Conservation (phyloP, 2,797 vertebrate genomes). For the Sebastes dallii region DNA sequence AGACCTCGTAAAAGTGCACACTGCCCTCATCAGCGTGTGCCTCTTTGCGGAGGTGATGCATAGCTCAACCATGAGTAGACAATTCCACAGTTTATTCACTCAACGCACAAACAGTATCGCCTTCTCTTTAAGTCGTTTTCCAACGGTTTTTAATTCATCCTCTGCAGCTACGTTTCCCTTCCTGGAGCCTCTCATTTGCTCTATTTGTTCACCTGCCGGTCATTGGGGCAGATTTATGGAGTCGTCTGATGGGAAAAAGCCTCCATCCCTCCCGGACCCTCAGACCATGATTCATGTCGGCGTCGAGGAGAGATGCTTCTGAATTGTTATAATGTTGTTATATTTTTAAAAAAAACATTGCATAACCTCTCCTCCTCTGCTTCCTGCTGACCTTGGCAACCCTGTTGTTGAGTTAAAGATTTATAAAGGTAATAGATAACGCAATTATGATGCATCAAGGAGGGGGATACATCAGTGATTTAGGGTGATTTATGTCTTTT, state of each 20-base stretch:
- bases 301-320: slow-evolving; percentile 17
- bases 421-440: slow-evolving; percentile 3
- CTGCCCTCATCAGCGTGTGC: not conserved
- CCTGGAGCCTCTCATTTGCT: slow-evolving; percentile 48
- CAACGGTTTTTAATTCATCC: slow-evolving; percentile 46
- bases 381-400: slow-evolving; percentile 15
- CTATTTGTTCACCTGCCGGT: slow-evolving; percentile 76
- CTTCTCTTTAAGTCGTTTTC: slow-evolving; percentile 54
- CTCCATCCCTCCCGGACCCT: not conserved
- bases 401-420: slow-evolving; percentile 1
- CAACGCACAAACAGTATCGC: slow-evolving; percentile 19
- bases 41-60: slow-evolving; percentile 21
- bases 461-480: slow-evolving; percentile 5
- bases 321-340: slow-evolving; percentile 2
- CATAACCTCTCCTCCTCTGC: slow-evolving; percentile 6
- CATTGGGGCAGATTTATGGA: slow-evolving; percentile 67
- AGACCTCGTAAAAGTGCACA: not conserved
- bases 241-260: slow-evolving; percentile 25
- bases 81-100: slow-evolving; percentile 46
- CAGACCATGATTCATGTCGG: slow-evolving; percentile 30
- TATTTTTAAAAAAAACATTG: slow-evolving; percentile 20
- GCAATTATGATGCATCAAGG: not conserved
- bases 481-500: slow-evolving; percentile 7
- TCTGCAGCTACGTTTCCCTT: slow-evolving; percentile 35
- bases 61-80: slow-evolving; percentile 31